Base-by-base conservation (phyloP, 2,888 invertebrate species). In the Chesias legatella region DNA sequence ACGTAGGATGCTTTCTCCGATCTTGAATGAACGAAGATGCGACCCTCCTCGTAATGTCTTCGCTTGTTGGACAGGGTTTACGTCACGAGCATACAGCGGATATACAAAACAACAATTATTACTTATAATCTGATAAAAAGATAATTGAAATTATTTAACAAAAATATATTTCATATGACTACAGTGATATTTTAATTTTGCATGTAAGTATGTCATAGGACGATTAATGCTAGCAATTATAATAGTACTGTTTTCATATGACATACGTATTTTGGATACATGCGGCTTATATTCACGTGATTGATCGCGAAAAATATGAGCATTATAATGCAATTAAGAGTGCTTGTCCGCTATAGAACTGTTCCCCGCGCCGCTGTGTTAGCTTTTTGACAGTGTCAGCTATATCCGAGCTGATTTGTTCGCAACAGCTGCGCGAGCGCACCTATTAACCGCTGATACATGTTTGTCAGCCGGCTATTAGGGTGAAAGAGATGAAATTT, bases 371-470 rank as follows among this genome's bases (percentile, higher is more conserved):
- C 68, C 71, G 55, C 58, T 58, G 68, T 63, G 72, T 75, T 72
- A 79, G 79, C 85, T 81, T 84, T 85, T 83, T 85, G 86, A 86
- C 86, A 84, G 79, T 80, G 86, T 80, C 83, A 81, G 79, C 85
- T 88, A 86, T 84, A 86, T 85, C 79, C 74, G 81, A 86, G 75
- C 86, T 88, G 86, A 88, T 88, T 88, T 88, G 86, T 88, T 85
- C 83, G 81, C 83, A 79, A 81, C 86, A 88, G 86, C 86, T 88
- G 86, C 84, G 79, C 59, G 73, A 67, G 78, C 86, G 81, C 85
- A 86, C 86, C 86, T 88, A 88, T 88, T 88, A 86, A 86, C 85
- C 88, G 82, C 84, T 86, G 88, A 86, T 86, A 86, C 88, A 88
- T 86, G 88, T 86, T 86, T 84, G 86, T 86, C 86, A 85, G 85